Percentiles rank a stretch among this genome's conserved stretches.
Evolutionary conservation across 2,797 vertebrate genomes (phyloP).

Genomic region (Pteropus rufus): DNA sequence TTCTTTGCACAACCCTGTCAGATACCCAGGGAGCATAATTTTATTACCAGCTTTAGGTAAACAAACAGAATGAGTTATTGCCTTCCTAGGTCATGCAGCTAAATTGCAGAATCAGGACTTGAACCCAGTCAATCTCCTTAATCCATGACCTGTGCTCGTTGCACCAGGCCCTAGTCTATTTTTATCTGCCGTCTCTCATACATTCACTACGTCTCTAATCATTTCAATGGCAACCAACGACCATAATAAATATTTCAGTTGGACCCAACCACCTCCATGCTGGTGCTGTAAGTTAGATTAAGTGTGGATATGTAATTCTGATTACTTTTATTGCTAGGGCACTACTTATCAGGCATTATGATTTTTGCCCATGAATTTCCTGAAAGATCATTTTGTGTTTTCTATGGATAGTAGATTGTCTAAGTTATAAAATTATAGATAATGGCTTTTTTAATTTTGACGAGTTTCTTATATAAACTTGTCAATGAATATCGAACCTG

Average conservation of each 20-base stretch:
- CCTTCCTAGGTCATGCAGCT: neutral
- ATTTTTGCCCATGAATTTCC: neutral
- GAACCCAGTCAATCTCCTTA: neutral
- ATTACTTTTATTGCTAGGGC: neutral
- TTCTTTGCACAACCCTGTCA: neutral
- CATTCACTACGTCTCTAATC: neutral
- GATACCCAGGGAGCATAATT: neutral
- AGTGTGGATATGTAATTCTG: neutral
- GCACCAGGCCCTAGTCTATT: neutral
- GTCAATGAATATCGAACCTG: neutral
- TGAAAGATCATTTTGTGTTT: constrained; percentile 3
- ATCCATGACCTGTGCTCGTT: neutral
- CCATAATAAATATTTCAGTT: neutral
- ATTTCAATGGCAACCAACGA: neutral
- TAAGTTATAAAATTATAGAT: constrained; percentile 1
- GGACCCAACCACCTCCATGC: neutral
- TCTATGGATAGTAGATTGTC: neutral
- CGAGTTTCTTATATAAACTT: neutral
- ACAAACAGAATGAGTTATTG: neutral
- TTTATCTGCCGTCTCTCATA: neutral
- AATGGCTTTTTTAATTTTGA: neutral
- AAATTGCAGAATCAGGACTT: neutral
- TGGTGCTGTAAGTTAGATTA: neutral
- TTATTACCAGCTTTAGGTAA: neutral
- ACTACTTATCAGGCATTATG: neutral